Percentiles rank a stretch among this genome's conserved stretches.
Conservation (phyloP, 2,888 invertebrate genomes). For the Torymus auratus region DNA sequence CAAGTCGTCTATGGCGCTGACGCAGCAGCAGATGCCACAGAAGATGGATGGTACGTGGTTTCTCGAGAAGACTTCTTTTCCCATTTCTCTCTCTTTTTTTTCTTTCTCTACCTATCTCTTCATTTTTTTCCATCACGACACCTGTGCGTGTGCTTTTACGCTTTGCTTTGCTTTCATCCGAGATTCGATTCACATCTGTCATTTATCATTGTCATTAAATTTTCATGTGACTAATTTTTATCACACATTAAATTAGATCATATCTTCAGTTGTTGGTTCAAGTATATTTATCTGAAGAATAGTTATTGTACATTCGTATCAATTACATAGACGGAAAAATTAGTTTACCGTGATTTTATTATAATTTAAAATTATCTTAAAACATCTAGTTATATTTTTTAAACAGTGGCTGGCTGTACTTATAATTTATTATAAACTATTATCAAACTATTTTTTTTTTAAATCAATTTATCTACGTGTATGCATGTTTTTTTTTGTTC, state of each 20-base stretch:
- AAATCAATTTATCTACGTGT: neutral
- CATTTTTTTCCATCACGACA: conserved; percentile 27
- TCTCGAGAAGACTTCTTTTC: conserved; percentile 14
- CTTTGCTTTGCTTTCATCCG: conserved; percentile 56
- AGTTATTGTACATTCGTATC: no score
- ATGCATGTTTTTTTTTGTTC: conserved; percentile 16
- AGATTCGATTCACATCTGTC: conserved; percentile 12
- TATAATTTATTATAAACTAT: no score
- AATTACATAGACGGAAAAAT: no score
- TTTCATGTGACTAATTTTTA: neutral
- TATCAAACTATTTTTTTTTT: no score
- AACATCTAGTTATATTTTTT: no score
- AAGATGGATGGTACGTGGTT: conserved; percentile 73
- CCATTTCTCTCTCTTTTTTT: conserved; percentile 4
- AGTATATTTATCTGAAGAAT: no score
- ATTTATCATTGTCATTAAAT: conserved; percentile 7
- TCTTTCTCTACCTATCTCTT: conserved; percentile 29
- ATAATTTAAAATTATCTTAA: no score
- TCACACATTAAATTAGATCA: no score
- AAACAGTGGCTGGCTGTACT: no score
- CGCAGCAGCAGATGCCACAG: conserved; percentile 78
- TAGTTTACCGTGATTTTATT: no score
- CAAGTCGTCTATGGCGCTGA: conserved; percentile 80
- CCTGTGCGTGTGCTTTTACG: conserved; percentile 36
- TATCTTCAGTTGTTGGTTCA: no score